phyloP scores from a whole-genome alignment of 2,797 vertebrate genomes.

The Myoxocephalus aenaeus region DNA sequence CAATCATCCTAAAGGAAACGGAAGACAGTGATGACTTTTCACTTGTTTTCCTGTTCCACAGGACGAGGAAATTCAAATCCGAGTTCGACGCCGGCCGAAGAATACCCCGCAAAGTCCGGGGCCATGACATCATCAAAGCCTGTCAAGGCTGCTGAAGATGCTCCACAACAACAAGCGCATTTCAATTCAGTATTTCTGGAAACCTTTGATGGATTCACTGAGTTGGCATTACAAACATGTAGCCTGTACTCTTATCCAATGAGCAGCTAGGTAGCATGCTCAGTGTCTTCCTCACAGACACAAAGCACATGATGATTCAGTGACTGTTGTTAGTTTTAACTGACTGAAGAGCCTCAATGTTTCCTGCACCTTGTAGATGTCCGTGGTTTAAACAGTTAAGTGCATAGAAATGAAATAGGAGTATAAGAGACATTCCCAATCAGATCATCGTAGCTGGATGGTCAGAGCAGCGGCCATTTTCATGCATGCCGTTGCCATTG shows the following conservation, averaged over 20 bases:
- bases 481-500: neutral
- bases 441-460: neutral
- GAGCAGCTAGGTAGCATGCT: neutral
- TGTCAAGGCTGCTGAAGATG: neutral
- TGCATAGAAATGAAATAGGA: neutral
- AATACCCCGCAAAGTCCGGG: neutral
- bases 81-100: neutral
- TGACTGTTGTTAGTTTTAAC: neutral
- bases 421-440: neutral
- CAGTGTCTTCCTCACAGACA: neutral
- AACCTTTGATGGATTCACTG: neutral
- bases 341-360: neutral
- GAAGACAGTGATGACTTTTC: neutral
- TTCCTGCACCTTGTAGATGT: neutral
- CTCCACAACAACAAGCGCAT: neutral
- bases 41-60: conserved; percentile 40
- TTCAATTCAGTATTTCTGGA: conserved; percentile 4
- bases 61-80: conserved; percentile 74
- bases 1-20: neutral
- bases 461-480: neutral
- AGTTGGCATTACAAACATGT: conserved; percentile 4
- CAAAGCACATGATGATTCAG: neutral
- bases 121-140: conserved; percentile 24
- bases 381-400: neutral
- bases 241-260: neutral